Conservation (phyloP, 2,888 invertebrate genomes). For the Calephelis perditalis region DNA sequence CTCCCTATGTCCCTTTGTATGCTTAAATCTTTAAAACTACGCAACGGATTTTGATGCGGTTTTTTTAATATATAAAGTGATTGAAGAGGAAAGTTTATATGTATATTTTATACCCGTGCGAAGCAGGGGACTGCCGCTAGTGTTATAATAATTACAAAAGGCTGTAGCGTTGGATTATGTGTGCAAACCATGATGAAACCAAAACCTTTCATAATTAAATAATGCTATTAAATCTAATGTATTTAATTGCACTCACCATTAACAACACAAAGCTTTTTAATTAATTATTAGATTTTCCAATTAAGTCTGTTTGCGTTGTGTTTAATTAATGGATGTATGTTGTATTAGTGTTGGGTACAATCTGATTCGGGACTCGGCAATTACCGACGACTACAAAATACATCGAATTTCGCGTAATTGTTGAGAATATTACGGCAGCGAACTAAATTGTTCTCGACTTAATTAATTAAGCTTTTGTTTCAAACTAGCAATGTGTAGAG, state of each 20-base stretch:
- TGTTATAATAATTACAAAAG: too few relatives aligned
- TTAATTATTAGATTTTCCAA: constrained; percentile 73
- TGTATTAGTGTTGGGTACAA: constrained; percentile 69
- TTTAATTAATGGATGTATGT: constrained; percentile 68
- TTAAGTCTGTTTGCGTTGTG: constrained; percentile 53
- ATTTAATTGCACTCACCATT: constrained; percentile 9
- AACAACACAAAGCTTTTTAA: constrained; percentile 40
- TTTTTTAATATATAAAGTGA: too few relatives aligned
- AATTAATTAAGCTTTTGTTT: constrained; percentile 79
- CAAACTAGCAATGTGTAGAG: constrained; percentile 79
- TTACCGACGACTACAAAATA: constrained; percentile 72
- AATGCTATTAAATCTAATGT: constrained; percentile 16
- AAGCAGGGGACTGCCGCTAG: too few relatives aligned
- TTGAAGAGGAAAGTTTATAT: too few relatives aligned
- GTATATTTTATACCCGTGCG: too few relatives aligned
- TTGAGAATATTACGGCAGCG: constrained; percentile 76
- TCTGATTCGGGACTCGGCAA: constrained; percentile 68
- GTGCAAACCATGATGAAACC: neutral
- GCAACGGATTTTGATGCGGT: too few relatives aligned
- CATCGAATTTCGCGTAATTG: constrained; percentile 74
- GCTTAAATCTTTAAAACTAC: too few relatives aligned
- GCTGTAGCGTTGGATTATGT: neutral
- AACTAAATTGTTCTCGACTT: constrained; percentile 78
- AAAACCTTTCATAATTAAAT: constrained; percentile 44
- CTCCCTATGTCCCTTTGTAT: too few relatives aligned